Conservation (phyloP, 2,888 invertebrate genomes). For the Sinhomidia bicolor region DNA sequence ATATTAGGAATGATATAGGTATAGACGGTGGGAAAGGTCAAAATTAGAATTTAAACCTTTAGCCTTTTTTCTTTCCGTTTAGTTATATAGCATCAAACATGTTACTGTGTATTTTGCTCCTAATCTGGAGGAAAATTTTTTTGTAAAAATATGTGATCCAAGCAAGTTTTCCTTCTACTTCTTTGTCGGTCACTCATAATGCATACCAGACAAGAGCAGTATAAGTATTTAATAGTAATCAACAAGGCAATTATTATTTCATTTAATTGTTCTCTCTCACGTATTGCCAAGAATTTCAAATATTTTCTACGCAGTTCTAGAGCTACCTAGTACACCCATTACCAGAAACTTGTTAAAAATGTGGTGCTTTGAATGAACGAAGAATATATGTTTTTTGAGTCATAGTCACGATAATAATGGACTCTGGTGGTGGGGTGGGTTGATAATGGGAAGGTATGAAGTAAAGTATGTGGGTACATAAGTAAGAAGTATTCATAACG, state of each 20-base stretch:
- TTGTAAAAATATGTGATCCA: not conserved
- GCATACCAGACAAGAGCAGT: not conserved
- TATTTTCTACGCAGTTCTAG: not conserved
- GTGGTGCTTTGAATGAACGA: not conserved
- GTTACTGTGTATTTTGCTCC: no score
- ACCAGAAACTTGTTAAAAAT: conserved; percentile 12
- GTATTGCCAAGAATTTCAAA: conserved; percentile 14
- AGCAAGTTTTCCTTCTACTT: not conserved
- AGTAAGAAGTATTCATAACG: no score
- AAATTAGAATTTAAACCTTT: no score
- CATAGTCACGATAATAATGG: not conserved
- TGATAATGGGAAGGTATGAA: no score
- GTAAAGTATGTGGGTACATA: no score
- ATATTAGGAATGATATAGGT: no score
- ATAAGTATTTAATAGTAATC: not conserved
- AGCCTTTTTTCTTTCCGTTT: no score
- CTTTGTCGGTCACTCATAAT: conserved; percentile 2
- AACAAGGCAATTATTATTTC: conserved; percentile 24
- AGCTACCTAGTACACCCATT: no score
- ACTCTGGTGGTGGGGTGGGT: no score
- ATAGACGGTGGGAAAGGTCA: no score
- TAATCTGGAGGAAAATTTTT: not conserved
- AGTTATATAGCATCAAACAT: no score
- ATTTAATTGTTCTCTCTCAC: conserved; percentile 16
- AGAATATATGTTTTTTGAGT: not conserved